A percentile compares a stretch with the other conserved stretches of the same genome.
Evolutionary conservation across 2,797 vertebrate genomes (phyloP).

Genomic region (Dicrostonyx torquatus): DNA sequence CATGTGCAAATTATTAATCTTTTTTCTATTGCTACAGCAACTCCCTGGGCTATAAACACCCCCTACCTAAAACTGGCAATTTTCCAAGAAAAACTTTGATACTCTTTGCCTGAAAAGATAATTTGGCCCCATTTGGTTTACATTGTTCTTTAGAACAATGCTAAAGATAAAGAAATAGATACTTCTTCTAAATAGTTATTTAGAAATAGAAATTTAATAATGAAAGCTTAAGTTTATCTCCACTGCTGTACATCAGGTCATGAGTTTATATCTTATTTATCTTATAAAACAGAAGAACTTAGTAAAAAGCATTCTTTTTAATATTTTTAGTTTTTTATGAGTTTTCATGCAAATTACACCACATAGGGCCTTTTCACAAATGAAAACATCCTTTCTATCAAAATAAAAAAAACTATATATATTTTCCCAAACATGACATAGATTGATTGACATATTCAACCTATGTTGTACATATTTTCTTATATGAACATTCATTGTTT

Average conservation of each 20-base stretch:
- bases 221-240: constrained; percentile 76
- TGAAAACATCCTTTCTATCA: constrained; percentile 38
- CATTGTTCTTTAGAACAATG: constrained; percentile 84
- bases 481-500: background rate
- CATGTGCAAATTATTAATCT: constrained; percentile 92
- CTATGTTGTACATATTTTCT: background rate
- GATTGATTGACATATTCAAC: background rate
- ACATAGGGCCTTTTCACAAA: constrained; percentile 51
- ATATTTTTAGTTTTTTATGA: background rate
- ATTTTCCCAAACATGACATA: constrained; percentile 28
- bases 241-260: background rate
- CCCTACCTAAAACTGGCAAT: constrained; percentile 86
- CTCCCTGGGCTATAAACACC: constrained; percentile 88
- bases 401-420: constrained; percentile 5
- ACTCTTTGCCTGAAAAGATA: constrained; percentile 85
- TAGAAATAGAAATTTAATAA: constrained; percentile 83
- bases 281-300: constrained; percentile 16
- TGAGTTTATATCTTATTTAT: constrained; percentile 16
- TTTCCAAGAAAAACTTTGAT: constrained; percentile 88
- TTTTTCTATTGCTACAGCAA: constrained; percentile 89
- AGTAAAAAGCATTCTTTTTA: constrained; percentile 56
- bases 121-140: constrained; percentile 84
- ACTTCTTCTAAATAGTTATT: constrained; percentile 82
- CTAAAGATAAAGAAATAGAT: constrained; percentile 74
- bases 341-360: constrained; percentile 72